Base-by-base conservation (phyloP, 1,140 invertebrate genomes). In the Sinonovacula constricta region DNA sequence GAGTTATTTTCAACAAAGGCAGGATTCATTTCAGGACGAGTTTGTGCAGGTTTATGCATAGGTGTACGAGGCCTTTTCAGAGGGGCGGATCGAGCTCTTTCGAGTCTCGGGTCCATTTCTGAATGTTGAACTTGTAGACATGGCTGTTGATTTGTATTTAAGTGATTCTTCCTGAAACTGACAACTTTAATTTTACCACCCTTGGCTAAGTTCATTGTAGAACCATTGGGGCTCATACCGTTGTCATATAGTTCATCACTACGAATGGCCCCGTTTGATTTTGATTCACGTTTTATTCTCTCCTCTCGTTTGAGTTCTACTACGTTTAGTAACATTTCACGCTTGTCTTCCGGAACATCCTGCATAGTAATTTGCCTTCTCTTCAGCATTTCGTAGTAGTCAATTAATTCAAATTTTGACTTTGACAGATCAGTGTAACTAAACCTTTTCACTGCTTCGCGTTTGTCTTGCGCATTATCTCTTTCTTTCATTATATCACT, bases 331-430 rank as follows among this genome's bases (percentile, higher is more conserved):
- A 74, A 31, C 49, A 74, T 72, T 66, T 80, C 49, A 30, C 54
- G 56, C 65, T 80, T 78, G 15, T 78, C 53, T 36, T 80, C 70
- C 34, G 63, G 56, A 60, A 63, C 31, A 39, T 71, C 60, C 24
- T 74, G 18, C 15, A 77, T 65, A 18, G 33, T 63, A 22, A 72
- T 81, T 49, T 82, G 80, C 30, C 67, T 79, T 34, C 69, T 56
- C 65, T 82, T 81, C 15, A 80, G 57, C 28, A 84, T 81, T 79
- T 84, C 83, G 68, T 82, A 82, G 65, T 84, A 84, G 54, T 84
- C 83, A 36, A 84, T 78, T n/a, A 84, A 63, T 54, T 84, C 83
- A 84, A 84, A 84, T 28, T 65, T 75, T 3, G 72, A 72, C 63
- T 71, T 77, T 56, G 68, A 65, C 68, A 81, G 22, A 60, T 82